Percentiles rank a stretch among this genome's conserved stretches.
phyloP scores from a whole-genome alignment of 2,797 vertebrate species.

The Nyctibius grandis region DNA sequence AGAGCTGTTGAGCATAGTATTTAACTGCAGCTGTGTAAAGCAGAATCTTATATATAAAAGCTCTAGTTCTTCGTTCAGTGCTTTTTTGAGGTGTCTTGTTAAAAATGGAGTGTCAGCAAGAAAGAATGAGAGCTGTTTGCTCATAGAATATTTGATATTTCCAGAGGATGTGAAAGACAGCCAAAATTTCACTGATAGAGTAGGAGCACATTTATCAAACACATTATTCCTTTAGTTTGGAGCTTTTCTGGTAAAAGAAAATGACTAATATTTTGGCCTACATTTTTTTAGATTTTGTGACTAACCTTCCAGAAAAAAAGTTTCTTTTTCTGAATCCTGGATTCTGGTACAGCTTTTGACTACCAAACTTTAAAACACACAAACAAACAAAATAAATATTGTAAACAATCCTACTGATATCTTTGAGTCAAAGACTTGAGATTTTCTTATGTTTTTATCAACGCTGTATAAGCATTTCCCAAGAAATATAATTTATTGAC shows the following conservation, averaged over 20 bases:
- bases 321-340: not conserved
- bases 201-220: not conserved
- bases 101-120: not conserved
- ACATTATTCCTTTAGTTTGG: not conserved
- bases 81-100: not conserved
- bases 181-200: not conserved
- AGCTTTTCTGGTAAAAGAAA: not conserved
- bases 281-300: not conserved
- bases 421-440: not conserved
- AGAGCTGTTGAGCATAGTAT: not conserved
- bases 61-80: not conserved
- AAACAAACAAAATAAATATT: not conserved
- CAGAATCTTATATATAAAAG: not conserved
- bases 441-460: not conserved
- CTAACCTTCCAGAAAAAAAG: accelerated
- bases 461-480: not conserved
- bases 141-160: not conserved
- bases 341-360: not conserved
- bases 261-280: not conserved
- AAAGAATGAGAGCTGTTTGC: not conserved
- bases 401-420: not conserved
- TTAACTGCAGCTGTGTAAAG: not conserved
- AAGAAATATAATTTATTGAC: not conserved
- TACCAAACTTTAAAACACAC: not conserved
- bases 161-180: not conserved